phyloP scores from a whole-genome alignment of 2,888 invertebrate genomes.

The Drosophila pseudotalamancana region DNA sequence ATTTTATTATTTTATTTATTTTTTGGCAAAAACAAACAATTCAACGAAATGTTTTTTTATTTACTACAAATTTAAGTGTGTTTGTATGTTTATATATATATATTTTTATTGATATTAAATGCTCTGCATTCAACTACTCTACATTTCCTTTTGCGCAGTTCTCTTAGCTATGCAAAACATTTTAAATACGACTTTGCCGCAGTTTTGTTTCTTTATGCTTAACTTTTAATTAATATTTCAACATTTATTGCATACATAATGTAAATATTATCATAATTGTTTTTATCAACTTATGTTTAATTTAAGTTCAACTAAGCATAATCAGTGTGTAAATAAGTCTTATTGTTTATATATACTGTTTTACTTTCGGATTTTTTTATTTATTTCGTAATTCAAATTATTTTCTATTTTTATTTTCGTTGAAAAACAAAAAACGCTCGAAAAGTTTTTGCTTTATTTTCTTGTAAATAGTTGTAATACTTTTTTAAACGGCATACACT shows the following conservation, averaged over 20 bases:
- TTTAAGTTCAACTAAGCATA: conserved; percentile 78
- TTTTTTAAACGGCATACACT: conserved; percentile 25
- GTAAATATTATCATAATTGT: conserved; percentile 19
- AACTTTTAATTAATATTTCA: conserved; percentile 40
- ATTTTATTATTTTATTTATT: too few species aligned
- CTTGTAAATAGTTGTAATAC: conserved; percentile 50
- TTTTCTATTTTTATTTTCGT: conserved; percentile 38
- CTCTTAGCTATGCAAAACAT: conserved; percentile 48
- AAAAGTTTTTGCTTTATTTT: conserved; percentile 44
- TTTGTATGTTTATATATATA: conserved; percentile 11
- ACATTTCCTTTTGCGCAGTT: conserved; percentile 1
- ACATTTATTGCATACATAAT: conserved; percentile 24
- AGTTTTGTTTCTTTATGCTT: conserved; percentile 62
- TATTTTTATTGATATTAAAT: conserved; percentile 17
- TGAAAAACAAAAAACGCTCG: conserved; percentile 56
- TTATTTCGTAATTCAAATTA: conserved; percentile 38
- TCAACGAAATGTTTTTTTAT: conserved; percentile 55
- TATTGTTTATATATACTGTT: conserved; percentile 60
- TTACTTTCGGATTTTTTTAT: too few species aligned
- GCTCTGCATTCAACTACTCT: conserved; percentile 28
- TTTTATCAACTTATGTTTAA: conserved; percentile 42
- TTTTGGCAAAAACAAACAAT: conserved; percentile 52
- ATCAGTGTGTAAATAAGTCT: conserved; percentile 81
- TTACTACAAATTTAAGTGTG: conserved; percentile 38
- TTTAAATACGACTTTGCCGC: conserved; percentile 64